phyloP scores from a whole-genome alignment of 2,797 vertebrate genomes.

The Leptoclinus maculatus region DNA sequence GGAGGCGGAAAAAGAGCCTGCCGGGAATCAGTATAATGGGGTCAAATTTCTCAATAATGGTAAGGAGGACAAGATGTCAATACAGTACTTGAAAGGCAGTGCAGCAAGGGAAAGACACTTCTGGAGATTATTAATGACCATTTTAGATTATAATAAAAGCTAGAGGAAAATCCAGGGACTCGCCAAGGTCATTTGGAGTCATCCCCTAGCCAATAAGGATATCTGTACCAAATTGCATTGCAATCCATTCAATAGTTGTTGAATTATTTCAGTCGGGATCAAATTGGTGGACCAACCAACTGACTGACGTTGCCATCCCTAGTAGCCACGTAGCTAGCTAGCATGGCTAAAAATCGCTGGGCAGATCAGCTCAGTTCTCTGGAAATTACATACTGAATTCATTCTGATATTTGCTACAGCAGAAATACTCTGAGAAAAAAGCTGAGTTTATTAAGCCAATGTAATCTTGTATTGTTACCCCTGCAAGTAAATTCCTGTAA shows the following conservation, averaged over 20 bases:
- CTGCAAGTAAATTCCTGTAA: slow-evolving; percentile 36
- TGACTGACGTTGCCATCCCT: neutral
- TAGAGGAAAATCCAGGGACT: neutral
- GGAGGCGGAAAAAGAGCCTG: slow-evolving; percentile 68
- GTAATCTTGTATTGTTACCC: neutral
- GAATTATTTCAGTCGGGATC: neutral
- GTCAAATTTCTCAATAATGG: slow-evolving; percentile 80
- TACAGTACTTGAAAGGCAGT: slow-evolving; percentile 1
- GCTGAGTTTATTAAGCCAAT: neutral
- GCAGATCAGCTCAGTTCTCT: neutral
- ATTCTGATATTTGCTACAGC: neutral
- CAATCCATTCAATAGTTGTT: neutral
- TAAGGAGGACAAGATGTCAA: slow-evolving; percentile 56
- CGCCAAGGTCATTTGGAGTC: neutral
- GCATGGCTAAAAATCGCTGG: accelerated
- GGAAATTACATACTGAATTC: neutral
- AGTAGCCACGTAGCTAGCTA: no score
- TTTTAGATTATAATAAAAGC: neutral
- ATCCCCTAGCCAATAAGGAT: neutral
- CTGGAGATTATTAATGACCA: neutral
- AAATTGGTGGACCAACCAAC: neutral
- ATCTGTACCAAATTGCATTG: neutral
- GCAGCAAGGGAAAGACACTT: neutral
- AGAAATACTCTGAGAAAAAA: neutral
- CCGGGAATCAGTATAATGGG: slow-evolving; percentile 83